A percentile compares a stretch with the other conserved stretches of the same genome.
These are phyloP conservation scores for Anthopleura sola DNA, from an alignment of 64 coral and sea anemone species.

Conservation along the genomic window DNA sequence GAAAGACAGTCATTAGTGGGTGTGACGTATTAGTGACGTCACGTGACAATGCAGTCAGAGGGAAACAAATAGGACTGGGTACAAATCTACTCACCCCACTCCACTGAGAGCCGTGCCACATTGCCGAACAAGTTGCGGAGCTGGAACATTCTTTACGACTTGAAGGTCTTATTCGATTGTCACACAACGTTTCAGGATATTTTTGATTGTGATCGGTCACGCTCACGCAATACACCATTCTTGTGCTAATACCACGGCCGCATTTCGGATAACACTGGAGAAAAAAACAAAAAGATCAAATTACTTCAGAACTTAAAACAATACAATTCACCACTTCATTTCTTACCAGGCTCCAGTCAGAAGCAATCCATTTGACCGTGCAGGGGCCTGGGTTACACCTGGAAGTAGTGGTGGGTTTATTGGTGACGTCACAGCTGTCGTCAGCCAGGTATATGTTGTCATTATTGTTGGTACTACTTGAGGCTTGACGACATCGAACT, in stretches of 20 bases:
- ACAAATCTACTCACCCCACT: slow-evolving; percentile 43
- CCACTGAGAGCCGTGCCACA: slow-evolving; percentile 88
- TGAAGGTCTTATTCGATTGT: slow-evolving; percentile 45
- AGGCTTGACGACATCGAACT: slow-evolving; percentile 27
- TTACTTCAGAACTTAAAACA: too few relatives aligned
- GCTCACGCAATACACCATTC: slow-evolving; percentile 84
- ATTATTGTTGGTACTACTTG: background rate
- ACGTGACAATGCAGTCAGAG: background rate
- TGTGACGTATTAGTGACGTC: background rate
- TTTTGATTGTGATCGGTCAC: slow-evolving; percentile 36
- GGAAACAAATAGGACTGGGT: background rate
- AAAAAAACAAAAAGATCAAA: background rate
- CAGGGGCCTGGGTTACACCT: slow-evolving; percentile 78
- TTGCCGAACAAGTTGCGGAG: slow-evolving; percentile 49
- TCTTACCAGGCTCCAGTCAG: slow-evolving; percentile 75
- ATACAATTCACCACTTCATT: background rate
- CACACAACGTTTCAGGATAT: slow-evolving; percentile 61
- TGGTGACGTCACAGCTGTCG: slow-evolving; percentile 45
- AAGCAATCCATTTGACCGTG: slow-evolving; percentile 56
- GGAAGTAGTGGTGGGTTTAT: slow-evolving; percentile 26
- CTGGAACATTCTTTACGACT: slow-evolving; percentile 46
- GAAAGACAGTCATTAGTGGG: background rate
- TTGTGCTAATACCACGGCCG: slow-evolving; percentile 69
- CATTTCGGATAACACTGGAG: slow-evolving; percentile 68
- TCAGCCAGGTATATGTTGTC: background rate